phyloP scores from a whole-genome alignment of 2,888 invertebrate genomes.

The Keiferia lycopersicella region DNA sequence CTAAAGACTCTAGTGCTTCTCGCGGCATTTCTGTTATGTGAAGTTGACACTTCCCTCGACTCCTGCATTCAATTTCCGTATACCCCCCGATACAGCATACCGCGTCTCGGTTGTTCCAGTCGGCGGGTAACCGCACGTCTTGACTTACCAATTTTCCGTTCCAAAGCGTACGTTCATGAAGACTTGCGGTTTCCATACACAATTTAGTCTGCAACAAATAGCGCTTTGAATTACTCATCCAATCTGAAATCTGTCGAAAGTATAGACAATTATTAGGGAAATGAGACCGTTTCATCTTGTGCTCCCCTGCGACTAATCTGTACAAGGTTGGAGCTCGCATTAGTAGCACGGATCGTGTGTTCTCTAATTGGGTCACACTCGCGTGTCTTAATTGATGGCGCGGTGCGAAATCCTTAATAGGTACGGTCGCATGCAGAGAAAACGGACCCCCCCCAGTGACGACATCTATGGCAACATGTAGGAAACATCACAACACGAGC shows the following conservation, averaged over 20 bases:
- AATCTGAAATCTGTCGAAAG: constrained; percentile 15
- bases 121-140: constrained; percentile 23
- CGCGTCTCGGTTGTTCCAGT: neutral
- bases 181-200: constrained; percentile 16
- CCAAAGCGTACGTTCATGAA: constrained; percentile 15
- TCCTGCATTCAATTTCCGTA: too few relatives aligned
- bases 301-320: constrained; percentile 60
- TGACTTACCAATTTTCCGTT: constrained; percentile 16
- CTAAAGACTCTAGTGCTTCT: too few relatives aligned
- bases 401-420: constrained; percentile 50
- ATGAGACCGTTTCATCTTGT: constrained; percentile 48
- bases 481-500: too few relatives aligned
- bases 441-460: too few relatives aligned
- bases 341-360: constrained; percentile 63
- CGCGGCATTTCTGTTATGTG: too few relatives aligned
- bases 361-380: constrained; percentile 72
- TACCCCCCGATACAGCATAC: neutral
- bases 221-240: constrained; percentile 1
- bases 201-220: neutral
- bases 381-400: constrained; percentile 62
- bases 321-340: constrained; percentile 62
- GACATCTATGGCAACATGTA: too few relatives aligned
- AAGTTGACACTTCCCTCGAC: too few relatives aligned
- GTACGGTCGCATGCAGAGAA: too few relatives aligned
- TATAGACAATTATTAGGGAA: constrained; percentile 36